A percentile compares a stretch with the other conserved stretches of the same genome.
phyloP scores from a whole-genome alignment of 2,113 vertebrate genomes.

The Leptosomus discolor region DNA sequence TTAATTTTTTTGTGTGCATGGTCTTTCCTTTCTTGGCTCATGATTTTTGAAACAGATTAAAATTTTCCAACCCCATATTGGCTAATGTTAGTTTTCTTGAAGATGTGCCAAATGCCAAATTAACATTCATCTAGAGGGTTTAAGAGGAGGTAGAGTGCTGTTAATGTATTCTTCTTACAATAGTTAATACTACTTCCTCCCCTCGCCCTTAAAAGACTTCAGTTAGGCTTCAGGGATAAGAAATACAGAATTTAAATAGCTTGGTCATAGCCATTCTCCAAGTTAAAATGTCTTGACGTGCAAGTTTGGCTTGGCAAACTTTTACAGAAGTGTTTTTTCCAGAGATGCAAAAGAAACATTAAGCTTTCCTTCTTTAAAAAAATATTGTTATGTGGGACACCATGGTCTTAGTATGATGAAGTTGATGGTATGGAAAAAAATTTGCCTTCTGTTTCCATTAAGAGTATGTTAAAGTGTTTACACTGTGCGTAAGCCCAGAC shows the following conservation, averaged over 20 bases:
- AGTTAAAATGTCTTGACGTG: conserved; percentile 35
- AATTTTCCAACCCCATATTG: conserved; percentile 13
- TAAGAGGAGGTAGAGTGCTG: conserved; percentile 11
- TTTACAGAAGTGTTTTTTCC: conserved; percentile 26
- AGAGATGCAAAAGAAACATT: not conserved
- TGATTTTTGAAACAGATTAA: not conserved
- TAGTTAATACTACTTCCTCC: not conserved
- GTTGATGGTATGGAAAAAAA: not conserved
- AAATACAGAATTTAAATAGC: conserved; percentile 34
- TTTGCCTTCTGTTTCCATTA: not conserved
- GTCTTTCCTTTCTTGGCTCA: not conserved
- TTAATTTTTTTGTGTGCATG: not conserved
- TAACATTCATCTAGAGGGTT: not conserved
- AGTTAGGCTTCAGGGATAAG: conserved; percentile 7
- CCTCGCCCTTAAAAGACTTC: not conserved
- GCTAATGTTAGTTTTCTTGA: conserved; percentile 17
- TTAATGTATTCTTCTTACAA: conserved; percentile 13
- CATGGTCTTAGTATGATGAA: not conserved
- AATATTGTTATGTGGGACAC: not conserved
- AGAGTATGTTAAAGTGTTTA: not conserved
- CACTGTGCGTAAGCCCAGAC: not conserved
- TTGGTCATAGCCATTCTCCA: not conserved
- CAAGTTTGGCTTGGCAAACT: conserved; percentile 26
- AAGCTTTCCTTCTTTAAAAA: not conserved
- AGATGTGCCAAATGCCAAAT: not conserved